A percentile compares a stretch with the other conserved stretches of the same genome.
phyloP scores from a whole-genome alignment of 64 coral and sea anemone species.

The Actinia tenebrosa region DNA sequence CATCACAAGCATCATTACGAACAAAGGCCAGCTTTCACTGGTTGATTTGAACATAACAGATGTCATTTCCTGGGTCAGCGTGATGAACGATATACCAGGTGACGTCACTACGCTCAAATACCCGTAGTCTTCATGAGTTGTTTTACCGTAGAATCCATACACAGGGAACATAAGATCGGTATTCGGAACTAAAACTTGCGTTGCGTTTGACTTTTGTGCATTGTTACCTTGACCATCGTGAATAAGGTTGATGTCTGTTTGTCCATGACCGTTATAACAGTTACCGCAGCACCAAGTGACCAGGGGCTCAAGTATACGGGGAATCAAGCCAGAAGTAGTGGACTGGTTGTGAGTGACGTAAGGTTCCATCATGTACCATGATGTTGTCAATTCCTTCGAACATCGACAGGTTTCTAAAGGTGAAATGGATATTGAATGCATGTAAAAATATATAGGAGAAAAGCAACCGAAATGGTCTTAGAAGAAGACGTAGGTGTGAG shows the following conservation, averaged over 20 bases:
- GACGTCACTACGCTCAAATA: constrained; percentile 32
- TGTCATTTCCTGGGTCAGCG: background rate
- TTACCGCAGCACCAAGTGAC: constrained; percentile 15
- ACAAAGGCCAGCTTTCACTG: constrained; percentile 19
- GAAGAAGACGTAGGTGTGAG: too few relatives aligned
- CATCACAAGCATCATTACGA: background rate
- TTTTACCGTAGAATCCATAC: constrained; percentile 27
- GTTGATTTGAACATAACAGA: constrained; percentile 12
- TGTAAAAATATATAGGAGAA: background rate
- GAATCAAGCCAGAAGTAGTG: background rate
- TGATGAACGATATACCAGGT: constrained; percentile 41
- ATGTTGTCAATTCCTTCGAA: background rate
- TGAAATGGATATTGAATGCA: background rate
- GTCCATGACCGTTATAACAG: constrained; percentile 25
- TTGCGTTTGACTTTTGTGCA: constrained; percentile 11
- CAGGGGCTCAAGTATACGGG: background rate
- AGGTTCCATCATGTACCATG: background rate
- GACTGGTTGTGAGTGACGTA: constrained; percentile 21
- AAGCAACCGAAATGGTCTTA: background rate
- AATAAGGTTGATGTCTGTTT: constrained; percentile 14
- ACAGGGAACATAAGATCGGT: constrained; percentile 37
- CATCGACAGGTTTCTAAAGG: constrained; percentile 17
- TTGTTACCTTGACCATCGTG: constrained; percentile 18
- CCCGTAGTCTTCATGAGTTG: background rate
- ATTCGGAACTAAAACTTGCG: background rate